Conservation (phyloP, 2,888 invertebrate species). For the Cenopis cana region DNA sequence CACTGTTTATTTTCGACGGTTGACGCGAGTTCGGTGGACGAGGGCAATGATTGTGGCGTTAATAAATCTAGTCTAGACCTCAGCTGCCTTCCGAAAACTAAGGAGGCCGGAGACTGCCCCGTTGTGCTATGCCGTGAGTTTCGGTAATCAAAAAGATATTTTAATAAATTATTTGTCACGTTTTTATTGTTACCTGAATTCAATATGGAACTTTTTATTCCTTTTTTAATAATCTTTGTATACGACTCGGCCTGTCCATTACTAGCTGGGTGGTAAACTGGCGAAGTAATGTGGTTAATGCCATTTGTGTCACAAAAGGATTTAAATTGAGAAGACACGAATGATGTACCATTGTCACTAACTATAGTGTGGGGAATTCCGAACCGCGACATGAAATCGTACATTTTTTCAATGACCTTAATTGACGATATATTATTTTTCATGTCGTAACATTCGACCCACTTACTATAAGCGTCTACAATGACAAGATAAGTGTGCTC, state of each 20-base stretch:
- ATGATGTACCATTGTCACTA: constrained; percentile 15
- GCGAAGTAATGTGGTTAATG: neutral
- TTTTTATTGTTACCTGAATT: too few species aligned
- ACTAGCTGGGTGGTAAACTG: constrained; percentile 1
- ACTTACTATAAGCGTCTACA: neutral
- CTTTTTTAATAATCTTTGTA: constrained; percentile 5
- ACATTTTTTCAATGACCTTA: constrained; percentile 4
- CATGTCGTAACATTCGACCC: constrained; percentile 14
- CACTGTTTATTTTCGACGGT: neutral
- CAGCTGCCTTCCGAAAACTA: constrained; percentile 8
- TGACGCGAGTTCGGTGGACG: neutral
- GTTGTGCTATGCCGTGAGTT: neutral
- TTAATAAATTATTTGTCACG: too few species aligned
- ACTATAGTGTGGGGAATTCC: constrained; percentile 11
- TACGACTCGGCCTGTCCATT: neutral
- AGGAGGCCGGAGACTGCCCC: neutral
- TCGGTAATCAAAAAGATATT: too few species aligned
- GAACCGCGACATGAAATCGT: constrained; percentile 12
- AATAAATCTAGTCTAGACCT: constrained; percentile 1
- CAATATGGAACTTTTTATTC: neutral
- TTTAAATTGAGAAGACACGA: neutral
- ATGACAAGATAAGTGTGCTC: constrained; percentile 31
- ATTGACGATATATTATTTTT: neutral
- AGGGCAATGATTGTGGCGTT: neutral
- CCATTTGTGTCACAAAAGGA: neutral